phyloP scores from a whole-genome alignment of 1,140 invertebrate species.

The Rhizoglyphus robini region DNA sequence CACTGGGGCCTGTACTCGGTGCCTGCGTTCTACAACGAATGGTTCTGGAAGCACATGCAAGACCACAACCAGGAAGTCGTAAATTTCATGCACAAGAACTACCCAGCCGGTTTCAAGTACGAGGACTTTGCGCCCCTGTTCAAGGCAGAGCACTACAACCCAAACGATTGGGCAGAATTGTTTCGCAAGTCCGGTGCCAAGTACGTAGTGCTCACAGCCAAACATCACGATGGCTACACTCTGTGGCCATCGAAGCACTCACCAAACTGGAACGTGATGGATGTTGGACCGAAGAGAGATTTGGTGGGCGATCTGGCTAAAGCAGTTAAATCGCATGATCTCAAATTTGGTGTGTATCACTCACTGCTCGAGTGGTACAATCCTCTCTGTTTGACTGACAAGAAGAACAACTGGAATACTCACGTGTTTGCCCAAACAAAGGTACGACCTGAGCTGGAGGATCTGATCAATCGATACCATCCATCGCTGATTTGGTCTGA shows the following conservation, averaged over 20 bases:
- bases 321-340: constrained; percentile 32
- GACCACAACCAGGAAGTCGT: constrained; percentile 16
- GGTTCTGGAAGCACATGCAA: constrained; percentile 59
- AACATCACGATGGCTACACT: constrained; percentile 32
- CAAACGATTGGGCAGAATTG: constrained; percentile 34
- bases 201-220: constrained; percentile 76
- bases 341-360: constrained; percentile 38
- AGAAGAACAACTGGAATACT: constrained; percentile 27
- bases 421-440: constrained; percentile 28
- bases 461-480: constrained; percentile 53
- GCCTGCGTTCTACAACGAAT: constrained; percentile 65
- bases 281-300: constrained; percentile 69
- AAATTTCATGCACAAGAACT: constrained; percentile 36
- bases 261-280: constrained; percentile 76
- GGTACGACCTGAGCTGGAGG: constrained; percentile 36
- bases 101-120: constrained; percentile 34
- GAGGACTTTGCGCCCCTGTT: constrained; percentile 37
- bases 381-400: constrained; percentile 29
- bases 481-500: constrained; percentile 79
- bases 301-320: constrained; percentile 44
- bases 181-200: constrained; percentile 37
- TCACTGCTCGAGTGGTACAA: constrained; percentile 37
- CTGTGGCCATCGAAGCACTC: constrained; percentile 14
- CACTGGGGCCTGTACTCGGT: constrained; percentile 89
- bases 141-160: constrained; percentile 35